These are phyloP conservation scores for Saimiri boliviensis DNA, from an alignment of 2,113 vertebrate species.

Conservation along the genomic window DNA sequence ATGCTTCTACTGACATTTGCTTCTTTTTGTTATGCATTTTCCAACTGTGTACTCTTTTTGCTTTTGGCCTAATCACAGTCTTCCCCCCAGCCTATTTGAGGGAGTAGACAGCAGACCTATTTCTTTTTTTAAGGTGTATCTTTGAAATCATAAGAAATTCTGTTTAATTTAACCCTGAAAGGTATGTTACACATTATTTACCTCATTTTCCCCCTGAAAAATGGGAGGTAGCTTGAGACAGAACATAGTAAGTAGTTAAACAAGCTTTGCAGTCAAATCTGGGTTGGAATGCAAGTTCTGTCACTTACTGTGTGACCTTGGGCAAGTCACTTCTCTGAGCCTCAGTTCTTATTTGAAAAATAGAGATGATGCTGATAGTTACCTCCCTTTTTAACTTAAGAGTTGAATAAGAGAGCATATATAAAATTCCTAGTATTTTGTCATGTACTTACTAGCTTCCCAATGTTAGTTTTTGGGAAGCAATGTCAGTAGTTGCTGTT, in stretches of 20 bases:
- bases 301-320: background rate
- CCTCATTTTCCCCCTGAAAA: background rate
- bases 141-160: slow-evolving; percentile 21
- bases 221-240: background rate
- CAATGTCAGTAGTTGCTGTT: background rate
- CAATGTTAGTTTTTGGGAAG: background rate
- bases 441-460: background rate
- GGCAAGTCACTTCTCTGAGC: slow-evolving; percentile 8
- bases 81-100: background rate
- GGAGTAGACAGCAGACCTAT: background rate
- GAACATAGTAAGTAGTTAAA: background rate
- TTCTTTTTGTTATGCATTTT: slow-evolving; percentile 23
- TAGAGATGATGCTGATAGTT: background rate
- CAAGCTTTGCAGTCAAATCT: background rate
- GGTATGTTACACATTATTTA: background rate
- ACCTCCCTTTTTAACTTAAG: background rate
- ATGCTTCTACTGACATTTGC: background rate
- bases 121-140: slow-evolving; percentile 1
- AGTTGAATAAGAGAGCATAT: background rate
- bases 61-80: background rate
- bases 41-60: background rate
- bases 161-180: slow-evolving; percentile 8
- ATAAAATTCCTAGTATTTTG: background rate
- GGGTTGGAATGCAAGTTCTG: background rate
- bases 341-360: slow-evolving; percentile 2